Evolutionary conservation across 2,113 vertebrate genomes (phyloP), one percentile per base, ranked within the genome.

Genomic region (Silurus glanis): DNA sequence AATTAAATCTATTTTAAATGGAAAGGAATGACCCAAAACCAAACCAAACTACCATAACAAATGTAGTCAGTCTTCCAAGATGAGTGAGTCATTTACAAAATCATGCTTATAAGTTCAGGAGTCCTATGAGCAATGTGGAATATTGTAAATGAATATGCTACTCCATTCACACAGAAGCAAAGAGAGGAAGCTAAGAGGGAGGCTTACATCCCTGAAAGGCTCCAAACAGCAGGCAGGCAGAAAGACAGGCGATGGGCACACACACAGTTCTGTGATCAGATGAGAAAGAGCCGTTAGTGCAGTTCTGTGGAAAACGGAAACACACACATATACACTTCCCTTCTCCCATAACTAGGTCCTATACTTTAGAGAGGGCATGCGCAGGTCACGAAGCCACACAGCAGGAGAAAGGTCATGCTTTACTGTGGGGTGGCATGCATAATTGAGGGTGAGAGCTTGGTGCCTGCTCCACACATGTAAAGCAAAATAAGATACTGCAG

Each of bases 261-360:
- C 83, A 91, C 86, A 91, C 90, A 93, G 91, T 90, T 93, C 94
- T 94, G 91, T 91, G 90, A 90, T 86, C 89, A 89, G 85, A 92
- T 81, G 86, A 93, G 89, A 94, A 84, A 94, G 74, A 93, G 85
- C 76, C 9, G 58, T 95, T 92, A 93, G 87, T 80, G 55, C 47
- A 19, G 81, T 83, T 66, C 83, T 76, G 69, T 56, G 80, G 45
- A 86, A 82, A 82, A 76, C 67, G 84, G 37, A 80, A 76, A 87
- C 79, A 74, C 79, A 64, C 37, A 37, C 12, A 71, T 23, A 74
- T 75, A 71, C 59, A 80, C 23, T 37, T 56, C 25, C 69, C 4
- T 53, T 82, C 72, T 76, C 61, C 61, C 28, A 56, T 59, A 21
- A 82, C 85, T 59, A 58, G 37, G 64, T 10, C 49, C 55, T 74